phyloP scores from a whole-genome alignment of 2,113 vertebrate species.

The Recurvirostra avosetta region DNA sequence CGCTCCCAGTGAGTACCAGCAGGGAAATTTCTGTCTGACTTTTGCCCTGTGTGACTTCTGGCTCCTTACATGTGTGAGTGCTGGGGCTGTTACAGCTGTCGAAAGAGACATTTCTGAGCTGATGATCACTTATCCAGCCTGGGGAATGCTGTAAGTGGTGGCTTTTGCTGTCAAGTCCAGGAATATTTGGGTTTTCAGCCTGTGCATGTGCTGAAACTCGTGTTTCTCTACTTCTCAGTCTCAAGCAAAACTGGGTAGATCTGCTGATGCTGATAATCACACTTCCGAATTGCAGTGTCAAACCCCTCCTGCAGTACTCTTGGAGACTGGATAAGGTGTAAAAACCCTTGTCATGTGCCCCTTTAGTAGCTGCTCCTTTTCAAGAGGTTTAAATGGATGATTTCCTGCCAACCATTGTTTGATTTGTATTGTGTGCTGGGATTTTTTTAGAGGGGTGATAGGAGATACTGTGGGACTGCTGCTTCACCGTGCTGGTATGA shows the following conservation, averaged over 20 bases:
- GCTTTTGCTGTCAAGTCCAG: neutral
- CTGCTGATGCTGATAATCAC: neutral
- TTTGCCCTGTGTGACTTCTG: neutral
- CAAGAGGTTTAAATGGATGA: neutral
- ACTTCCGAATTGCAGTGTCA: neutral
- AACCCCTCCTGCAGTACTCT: neutral
- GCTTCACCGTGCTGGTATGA: neutral
- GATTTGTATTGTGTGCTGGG: neutral
- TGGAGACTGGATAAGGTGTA: neutral
- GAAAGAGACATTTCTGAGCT: neutral
- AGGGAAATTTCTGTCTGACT: neutral
- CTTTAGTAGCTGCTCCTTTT: neutral
- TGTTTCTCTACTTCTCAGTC: neutral
- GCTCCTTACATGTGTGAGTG: neutral
- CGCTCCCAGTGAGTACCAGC: no score
- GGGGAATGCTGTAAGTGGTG: neutral
- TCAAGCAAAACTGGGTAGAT: neutral
- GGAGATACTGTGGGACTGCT: neutral
- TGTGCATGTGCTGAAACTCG: neutral
- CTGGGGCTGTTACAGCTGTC: neutral
- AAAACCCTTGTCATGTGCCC: neutral
- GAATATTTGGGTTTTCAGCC: neutral
- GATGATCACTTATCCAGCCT: neutral
- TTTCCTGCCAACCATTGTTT: neutral
- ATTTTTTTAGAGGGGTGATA: neutral